Conservation (phyloP, 2,888 invertebrate species). For the Diarsia mendica region DNA sequence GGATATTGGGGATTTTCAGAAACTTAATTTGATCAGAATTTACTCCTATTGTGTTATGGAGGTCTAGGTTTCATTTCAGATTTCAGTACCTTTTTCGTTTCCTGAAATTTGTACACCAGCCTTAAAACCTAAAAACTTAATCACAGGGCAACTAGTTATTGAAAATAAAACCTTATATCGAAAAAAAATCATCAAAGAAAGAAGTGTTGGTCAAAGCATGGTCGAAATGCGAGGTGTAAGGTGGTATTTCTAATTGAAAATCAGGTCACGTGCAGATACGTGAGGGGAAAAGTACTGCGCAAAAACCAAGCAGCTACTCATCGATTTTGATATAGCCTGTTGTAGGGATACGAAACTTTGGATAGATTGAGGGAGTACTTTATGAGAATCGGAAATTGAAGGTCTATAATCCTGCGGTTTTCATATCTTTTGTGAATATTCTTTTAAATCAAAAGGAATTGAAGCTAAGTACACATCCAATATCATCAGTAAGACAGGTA, state of each 20-base stretch:
- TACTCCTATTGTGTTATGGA: background rate
- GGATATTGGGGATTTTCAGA: background rate
- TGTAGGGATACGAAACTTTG: slow-evolving; percentile 9
- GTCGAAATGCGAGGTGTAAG: slow-evolving; percentile 31
- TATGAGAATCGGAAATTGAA: slow-evolving; percentile 7
- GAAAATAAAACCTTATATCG: background rate
- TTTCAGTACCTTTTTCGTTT: background rate
- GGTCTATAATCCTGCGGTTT: slow-evolving; percentile 37
- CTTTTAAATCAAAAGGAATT: background rate
- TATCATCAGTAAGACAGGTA: background rate
- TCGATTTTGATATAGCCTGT: slow-evolving; percentile 34
- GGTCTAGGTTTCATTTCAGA: background rate
- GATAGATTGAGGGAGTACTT: slow-evolving; percentile 16
- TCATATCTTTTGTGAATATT: background rate
- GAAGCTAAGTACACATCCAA: background rate
- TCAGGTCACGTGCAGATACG: slow-evolving; percentile 52
- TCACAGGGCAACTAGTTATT: background rate
- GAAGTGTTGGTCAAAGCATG: slow-evolving; percentile 26
- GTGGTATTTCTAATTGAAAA: slow-evolving; percentile 38
- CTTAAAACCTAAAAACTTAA: background rate
- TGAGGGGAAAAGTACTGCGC: slow-evolving; percentile 39
- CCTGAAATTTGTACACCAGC: background rate
- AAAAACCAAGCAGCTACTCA: slow-evolving; percentile 53
- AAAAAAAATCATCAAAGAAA: slow-evolving; percentile 10
- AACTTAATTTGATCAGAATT: background rate